Conservation (phyloP, 2,888 invertebrate genomes). For the Frankliniella fusca region DNA sequence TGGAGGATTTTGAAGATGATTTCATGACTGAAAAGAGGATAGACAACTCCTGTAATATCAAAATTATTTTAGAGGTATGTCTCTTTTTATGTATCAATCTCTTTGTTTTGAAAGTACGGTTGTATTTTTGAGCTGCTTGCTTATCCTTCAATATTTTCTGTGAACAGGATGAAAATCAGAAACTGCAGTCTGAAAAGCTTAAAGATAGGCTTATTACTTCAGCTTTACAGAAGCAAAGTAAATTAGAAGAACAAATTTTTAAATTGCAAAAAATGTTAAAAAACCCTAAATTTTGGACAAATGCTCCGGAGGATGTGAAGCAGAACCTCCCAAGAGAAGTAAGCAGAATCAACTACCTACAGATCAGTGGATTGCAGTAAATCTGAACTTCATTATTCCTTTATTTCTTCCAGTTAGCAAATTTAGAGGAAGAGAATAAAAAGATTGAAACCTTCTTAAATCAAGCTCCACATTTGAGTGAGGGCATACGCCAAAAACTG, state of each 20-base stretch:
- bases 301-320: constrained; percentile 41
- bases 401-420: constrained; percentile 38
- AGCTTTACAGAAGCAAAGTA: constrained; percentile 34
- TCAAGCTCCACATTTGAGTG: neutral
- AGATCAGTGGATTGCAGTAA: too few relatives aligned
- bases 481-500: neutral
- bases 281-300: constrained; percentile 40
- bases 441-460: constrained; percentile 36
- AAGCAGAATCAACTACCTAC: neutral
- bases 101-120: neutral
- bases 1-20: neutral
- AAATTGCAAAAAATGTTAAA: constrained; percentile 37
- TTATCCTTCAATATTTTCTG: neutral
- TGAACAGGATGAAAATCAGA: neutral
- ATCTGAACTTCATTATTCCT: neutral
- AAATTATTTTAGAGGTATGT: neutral
- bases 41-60: neutral
- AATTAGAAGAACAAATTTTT: constrained; percentile 34
- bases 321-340: constrained; percentile 35
- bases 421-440: constrained; percentile 39
- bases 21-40: neutral
- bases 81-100: neutral
- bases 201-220: neutral
- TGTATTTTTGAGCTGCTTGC: neutral
- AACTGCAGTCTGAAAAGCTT: neutral